Conservation (phyloP, 2,888 invertebrate genomes). For the Torymus tubicola region DNA sequence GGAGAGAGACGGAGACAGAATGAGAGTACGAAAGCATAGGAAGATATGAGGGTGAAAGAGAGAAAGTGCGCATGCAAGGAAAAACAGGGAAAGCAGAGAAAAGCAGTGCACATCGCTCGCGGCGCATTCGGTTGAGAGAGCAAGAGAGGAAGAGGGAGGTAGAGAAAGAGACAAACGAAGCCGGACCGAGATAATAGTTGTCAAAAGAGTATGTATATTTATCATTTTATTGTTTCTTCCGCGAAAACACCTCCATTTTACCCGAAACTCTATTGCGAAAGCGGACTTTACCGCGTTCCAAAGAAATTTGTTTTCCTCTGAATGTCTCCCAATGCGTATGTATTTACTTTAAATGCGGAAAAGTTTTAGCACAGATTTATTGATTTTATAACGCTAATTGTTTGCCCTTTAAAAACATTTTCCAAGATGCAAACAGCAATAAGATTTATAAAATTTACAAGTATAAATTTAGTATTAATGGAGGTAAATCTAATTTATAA, state of each 20-base stretch:
- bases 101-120: constrained; percentile 30
- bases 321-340: too few relatives aligned
- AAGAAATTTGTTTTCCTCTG: too few relatives aligned
- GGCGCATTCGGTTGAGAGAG: constrained; percentile 24
- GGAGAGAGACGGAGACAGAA: neutral
- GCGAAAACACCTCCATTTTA: neutral
- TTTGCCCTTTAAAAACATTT: too few relatives aligned
- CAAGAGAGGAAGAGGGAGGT: neutral
- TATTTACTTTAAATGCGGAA: too few relatives aligned
- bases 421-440: too few relatives aligned
- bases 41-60: constrained; percentile 5
- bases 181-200: constrained; percentile 44
- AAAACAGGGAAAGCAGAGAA: constrained; percentile 45
- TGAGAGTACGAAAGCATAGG: constrained; percentile 11
- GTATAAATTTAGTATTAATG: too few relatives aligned
- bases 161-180: constrained; percentile 34
- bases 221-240: constrained; percentile 25
- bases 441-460: too few relatives aligned
- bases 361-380: too few relatives aligned
- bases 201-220: constrained; percentile 36
- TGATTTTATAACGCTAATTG: too few relatives aligned
- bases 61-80: neutral
- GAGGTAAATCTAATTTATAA: too few relatives aligned
- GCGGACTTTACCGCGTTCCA: too few relatives aligned
- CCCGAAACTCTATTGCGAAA: too few relatives aligned